These are phyloP conservation scores for Crotalus viridis DNA, from an alignment of 2,113 vertebrate genomes.

Conservation along the genomic window DNA sequence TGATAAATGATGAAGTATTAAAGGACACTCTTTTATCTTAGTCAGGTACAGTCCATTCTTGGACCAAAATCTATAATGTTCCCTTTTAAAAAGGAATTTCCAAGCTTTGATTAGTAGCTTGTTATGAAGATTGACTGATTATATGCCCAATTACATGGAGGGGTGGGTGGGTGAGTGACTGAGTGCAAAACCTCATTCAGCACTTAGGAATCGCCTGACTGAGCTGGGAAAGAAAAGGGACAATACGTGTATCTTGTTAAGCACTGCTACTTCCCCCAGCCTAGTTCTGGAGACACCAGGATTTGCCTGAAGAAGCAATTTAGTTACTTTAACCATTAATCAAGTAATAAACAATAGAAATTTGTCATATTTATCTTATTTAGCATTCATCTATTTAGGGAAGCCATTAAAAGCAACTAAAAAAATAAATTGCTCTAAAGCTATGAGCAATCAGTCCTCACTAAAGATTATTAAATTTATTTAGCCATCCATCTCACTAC, in stretches of 20 bases:
- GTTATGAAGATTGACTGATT: background rate
- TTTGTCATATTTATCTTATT: no score
- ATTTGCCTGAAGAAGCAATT: background rate
- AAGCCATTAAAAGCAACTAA: no score
- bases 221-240: background rate
- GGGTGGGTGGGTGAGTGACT: background rate
- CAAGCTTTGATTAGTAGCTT: background rate
- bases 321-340: accelerated
- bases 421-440: background rate
- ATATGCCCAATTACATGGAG: background rate
- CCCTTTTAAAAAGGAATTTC: background rate
- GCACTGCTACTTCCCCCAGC: background rate
- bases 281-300: background rate
- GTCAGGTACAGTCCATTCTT: no score
- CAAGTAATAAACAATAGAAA: background rate
- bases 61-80: no score
- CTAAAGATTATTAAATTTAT: no score
- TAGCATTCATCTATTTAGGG: no score
- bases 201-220: background rate
- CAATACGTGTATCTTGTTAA: background rate
- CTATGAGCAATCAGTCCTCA: background rate
- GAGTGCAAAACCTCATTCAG: background rate
- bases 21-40: background rate
- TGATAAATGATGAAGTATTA: background rate
- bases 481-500: no score